Evolutionary conservation across 2,113 vertebrate genomes (phyloP).

Genomic region (Actenoides lindsayi): DNA sequence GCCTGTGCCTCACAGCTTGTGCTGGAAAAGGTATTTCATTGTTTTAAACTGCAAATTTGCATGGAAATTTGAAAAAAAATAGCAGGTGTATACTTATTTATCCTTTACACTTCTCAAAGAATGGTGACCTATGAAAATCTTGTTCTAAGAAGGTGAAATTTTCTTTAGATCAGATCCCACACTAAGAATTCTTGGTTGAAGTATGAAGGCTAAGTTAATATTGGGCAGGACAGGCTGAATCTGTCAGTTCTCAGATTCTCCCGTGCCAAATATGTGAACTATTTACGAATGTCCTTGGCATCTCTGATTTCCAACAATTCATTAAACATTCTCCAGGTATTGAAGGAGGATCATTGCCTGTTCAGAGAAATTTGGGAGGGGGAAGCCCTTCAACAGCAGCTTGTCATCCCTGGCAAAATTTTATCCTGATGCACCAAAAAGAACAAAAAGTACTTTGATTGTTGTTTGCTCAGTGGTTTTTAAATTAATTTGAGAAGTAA

Average conservation of each 20-base stretch:
- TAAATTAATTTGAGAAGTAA: background rate
- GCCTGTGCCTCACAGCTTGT: background rate
- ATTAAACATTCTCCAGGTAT: background rate
- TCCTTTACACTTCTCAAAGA: background rate
- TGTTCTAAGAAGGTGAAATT: background rate
- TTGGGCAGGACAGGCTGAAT: background rate
- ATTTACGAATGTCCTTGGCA: background rate
- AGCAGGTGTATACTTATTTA: background rate
- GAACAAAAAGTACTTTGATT: background rate
- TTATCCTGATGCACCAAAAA: background rate
- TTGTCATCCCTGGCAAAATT: background rate
- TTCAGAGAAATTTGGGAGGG: background rate
- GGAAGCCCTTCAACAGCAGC: background rate
- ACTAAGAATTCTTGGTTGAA: background rate
- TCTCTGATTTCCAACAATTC: background rate
- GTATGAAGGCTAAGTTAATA: background rate
- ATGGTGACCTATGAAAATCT: background rate
- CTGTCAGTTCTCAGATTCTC: background rate
- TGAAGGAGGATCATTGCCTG: background rate
- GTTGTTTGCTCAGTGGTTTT: background rate
- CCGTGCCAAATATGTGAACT: background rate
- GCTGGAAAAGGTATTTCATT: background rate
- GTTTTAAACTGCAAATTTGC: background rate
- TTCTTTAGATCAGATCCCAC: background rate
- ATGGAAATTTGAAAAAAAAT: background rate